Evolutionary conservation across 2,113 vertebrate species (phyloP).

Genomic region (Myotis davidii): DNA sequence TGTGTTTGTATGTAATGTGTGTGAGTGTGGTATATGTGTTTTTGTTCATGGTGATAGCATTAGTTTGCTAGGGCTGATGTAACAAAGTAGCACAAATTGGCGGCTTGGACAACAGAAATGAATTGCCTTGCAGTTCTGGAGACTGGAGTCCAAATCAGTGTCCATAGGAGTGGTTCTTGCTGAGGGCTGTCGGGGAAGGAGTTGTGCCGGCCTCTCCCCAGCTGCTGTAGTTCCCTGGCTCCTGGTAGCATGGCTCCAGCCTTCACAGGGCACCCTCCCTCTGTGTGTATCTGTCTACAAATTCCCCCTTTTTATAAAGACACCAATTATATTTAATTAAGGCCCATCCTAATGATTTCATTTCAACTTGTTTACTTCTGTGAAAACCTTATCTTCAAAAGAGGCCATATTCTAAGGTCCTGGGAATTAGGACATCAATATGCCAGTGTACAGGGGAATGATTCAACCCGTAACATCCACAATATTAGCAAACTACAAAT

Average conservation of each 20-base stretch:
- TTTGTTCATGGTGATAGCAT: not conserved
- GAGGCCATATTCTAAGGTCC: not conserved
- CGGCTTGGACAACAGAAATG: not conserved
- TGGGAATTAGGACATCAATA: not conserved
- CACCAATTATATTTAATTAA: not conserved
- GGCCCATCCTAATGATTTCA: not conserved
- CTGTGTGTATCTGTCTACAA: not conserved
- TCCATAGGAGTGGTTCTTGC: not conserved
- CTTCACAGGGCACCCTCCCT: not conserved
- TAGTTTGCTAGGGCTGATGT: not conserved
- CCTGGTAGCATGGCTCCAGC: rapidly evolving
- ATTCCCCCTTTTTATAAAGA: not conserved
- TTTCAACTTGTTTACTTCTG: not conserved
- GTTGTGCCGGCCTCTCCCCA: not conserved
- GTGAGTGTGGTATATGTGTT: not conserved
- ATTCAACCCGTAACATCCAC: not conserved
- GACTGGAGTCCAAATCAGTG: not conserved
- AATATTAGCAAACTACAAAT: not conserved
- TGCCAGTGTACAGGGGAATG: not conserved
- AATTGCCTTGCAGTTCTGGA: not conserved
- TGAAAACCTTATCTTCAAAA: not conserved
- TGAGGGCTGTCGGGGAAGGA: not conserved
- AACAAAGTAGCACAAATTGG: not conserved
- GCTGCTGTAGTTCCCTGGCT: not conserved
- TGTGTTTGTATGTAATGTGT: not conserved